Conservation (phyloP, 2,113 vertebrate species). For the Mugil cephalus region DNA sequence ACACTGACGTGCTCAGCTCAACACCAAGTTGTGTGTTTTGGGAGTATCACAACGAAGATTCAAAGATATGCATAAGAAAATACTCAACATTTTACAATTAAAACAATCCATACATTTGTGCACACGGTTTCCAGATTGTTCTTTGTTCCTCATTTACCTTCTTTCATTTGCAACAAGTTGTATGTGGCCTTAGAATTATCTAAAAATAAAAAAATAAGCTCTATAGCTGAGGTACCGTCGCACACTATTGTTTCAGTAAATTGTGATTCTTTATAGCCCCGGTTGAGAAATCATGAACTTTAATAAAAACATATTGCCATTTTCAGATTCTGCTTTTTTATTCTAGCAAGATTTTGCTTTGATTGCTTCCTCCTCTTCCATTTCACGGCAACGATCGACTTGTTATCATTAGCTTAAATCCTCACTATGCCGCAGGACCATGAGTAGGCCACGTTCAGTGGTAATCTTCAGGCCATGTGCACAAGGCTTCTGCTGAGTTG, state of each 20-base stretch:
- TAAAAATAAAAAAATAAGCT: not conserved
- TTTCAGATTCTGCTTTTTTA: constrained; percentile 15
- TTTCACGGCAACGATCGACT: not conserved
- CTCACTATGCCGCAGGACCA: not conserved
- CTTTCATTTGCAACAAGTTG: not conserved
- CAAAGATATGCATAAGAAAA: too few species aligned
- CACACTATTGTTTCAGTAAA: not conserved
- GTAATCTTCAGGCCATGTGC: constrained; percentile 58
- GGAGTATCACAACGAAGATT: too few species aligned
- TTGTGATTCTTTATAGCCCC: not conserved
- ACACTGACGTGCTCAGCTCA: not conserved
- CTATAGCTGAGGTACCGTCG: not conserved
- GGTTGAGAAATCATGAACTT: constrained; percentile 5
- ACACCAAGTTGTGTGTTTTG: too few species aligned
- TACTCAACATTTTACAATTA: too few species aligned
- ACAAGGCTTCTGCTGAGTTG: constrained; percentile 70
- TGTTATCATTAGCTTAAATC: constrained; percentile 45
- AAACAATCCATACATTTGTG: too few species aligned
- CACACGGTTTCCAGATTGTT: too few species aligned
- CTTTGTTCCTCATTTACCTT: too few species aligned
- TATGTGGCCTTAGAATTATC: not conserved
- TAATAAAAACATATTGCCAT: constrained; percentile 20
- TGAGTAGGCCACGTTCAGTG: constrained; percentile 4
- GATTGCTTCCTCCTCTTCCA: not conserved
- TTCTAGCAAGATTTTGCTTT: not conserved